Evolutionary conservation across 2,888 invertebrate species (phyloP), one percentile per base, ranked within the genome.

Genomic region (Eupeodes luniger): DNA sequence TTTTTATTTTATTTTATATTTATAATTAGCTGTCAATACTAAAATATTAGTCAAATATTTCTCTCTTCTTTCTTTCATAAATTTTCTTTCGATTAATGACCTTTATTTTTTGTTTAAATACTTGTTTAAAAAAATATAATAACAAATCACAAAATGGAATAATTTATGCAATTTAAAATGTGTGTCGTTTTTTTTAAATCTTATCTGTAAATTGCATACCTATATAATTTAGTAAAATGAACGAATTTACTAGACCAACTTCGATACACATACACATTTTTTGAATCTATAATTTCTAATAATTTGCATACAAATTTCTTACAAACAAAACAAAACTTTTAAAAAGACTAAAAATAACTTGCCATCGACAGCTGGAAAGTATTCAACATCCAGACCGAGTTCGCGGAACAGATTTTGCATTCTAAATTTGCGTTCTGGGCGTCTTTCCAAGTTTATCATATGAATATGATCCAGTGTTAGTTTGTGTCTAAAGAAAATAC

Each of bases 341-440:
- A 27, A 44, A 51, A 40, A 10, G 9, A 34, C 16, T 0, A 36
- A 34, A 10, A 59, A n/a, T 53, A 44, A 94, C 95, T 96, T 96
- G 91, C 99, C 99, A 94, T 99, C 99, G 6, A 98, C 96, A 4
- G 98, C 99, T 84, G 96, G 95, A n/a, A 97, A 93, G 76, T 95
- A 92, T 75, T 96, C 96, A 0, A 95, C 96, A n/a, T 96, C 94
- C 90, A 99, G 94, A 0, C 98, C 98, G 0, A 99, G 94, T 90
- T 97, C 96, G 62, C 96, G 94, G 90, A 99, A 97, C 84, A 96
- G 96, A 53, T 94, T 92, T 78, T 95, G 93, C 99, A 99, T 99
- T 90, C 97, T 95, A 7, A 93, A 91, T 59, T 97, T 94, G 82
- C 99, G 94, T 91, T 98, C 98, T 0, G 95, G 95, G 77, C 99